Evolutionary conservation across 2,888 invertebrate genomes (phyloP).

Genomic region (Tachina lurida): DNA sequence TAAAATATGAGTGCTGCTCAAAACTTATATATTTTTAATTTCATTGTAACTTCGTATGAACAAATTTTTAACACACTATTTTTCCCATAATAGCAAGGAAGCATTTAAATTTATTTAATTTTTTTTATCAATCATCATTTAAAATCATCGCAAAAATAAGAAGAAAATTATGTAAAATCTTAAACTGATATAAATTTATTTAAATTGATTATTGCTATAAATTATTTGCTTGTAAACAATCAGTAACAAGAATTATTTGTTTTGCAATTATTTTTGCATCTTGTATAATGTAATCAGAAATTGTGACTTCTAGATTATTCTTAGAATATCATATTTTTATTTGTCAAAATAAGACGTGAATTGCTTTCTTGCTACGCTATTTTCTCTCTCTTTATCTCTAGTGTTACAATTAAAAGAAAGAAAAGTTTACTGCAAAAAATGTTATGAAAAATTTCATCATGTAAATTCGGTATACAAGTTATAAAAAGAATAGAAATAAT

Average conservation of each 20-base stretch:
- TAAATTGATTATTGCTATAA: slow-evolving; percentile 50
- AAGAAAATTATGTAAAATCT: slow-evolving; percentile 34
- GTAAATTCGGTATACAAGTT: too few species aligned
- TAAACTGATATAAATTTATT: slow-evolving; percentile 51
- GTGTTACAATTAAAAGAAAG: too few species aligned
- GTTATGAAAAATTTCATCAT: too few species aligned
- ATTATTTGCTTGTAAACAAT: slow-evolving; percentile 18
- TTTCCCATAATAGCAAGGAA: slow-evolving; percentile 21
- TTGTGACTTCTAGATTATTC: neutral
- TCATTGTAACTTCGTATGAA: neutral
- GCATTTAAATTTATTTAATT: slow-evolving; percentile 9
- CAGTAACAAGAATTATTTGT: slow-evolving; percentile 16
- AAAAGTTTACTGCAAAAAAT: too few species aligned
- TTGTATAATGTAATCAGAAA: slow-evolving; percentile 12
- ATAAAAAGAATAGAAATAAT: too few species aligned
- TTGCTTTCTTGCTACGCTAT: too few species aligned
- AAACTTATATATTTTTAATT: too few species aligned
- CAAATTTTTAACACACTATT: neutral
- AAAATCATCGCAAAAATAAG: slow-evolving; percentile 20
- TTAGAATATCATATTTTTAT: too few species aligned
- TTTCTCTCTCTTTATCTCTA: too few species aligned
- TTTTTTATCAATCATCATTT: slow-evolving; percentile 34
- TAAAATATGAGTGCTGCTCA: too few species aligned
- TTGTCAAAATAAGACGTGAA: too few species aligned
- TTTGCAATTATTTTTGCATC: neutral